Base-by-base conservation (phyloP, 2,888 invertebrate genomes). In the Psylliodes chrysocephalus region DNA sequence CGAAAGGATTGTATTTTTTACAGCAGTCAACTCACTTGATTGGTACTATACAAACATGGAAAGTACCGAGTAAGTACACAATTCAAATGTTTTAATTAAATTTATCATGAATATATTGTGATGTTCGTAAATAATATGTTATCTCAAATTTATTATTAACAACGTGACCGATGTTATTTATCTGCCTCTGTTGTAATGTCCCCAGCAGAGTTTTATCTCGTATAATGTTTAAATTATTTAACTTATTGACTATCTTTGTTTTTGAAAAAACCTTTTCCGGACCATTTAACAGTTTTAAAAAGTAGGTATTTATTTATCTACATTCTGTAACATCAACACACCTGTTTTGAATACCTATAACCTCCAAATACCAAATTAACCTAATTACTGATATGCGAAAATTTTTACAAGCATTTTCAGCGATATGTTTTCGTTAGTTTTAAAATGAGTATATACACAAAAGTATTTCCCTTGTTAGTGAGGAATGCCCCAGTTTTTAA, bases 381-480 rank as follows among this genome's bases (percentile, higher is more conserved):
- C 10, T 8, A 10, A 8, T 33, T 33, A 8, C n/a, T 10, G n/a
- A 35, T 35, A 14, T 2, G 35, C n/a, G n/a, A n/a, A 3, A 14
- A 2, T 12, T 35, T 35, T 35, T 35, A 35, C 3, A 35, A 35
- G 14, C 14, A 12, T 1, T 2, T 35, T 35, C 35, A 35, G 2
- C 22, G 22, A 14, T 15, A 54, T 54, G 54, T 25, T 54, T 42
- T 28, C 15, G 8, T n/a, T 54, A 28, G 30, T 17, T n/a, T 15
- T 25, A 54, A 54, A 54, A 54, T 54, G 54, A 54, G 17, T 42
- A n/a, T 54, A 0, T 18, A 8, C 42, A 15, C 19, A 19, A 35
- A 52, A 19, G 1, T 52, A 52, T 52, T 52, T 19, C 18, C 35
- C 10, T 19, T 52, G 33, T n/a, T 12, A 1, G 33, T 52, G 15